phyloP scores from a whole-genome alignment of 2,888 invertebrate genomes.

The Caenorhabditis auriculariae region DNA sequence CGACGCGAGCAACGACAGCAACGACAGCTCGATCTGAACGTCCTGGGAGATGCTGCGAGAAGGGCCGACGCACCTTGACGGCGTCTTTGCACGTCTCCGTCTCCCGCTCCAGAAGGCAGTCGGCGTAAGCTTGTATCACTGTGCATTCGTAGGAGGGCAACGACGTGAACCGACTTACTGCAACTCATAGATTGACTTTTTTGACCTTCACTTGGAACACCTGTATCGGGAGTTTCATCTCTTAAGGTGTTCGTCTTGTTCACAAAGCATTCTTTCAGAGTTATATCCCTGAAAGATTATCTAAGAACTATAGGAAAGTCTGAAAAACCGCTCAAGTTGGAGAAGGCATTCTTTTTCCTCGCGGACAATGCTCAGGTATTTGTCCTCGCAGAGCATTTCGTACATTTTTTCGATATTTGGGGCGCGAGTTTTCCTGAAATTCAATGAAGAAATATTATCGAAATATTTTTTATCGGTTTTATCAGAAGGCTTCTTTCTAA shows the following conservation, averaged over 20 bases:
- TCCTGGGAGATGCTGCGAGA: not conserved
- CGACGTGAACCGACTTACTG: too few species aligned
- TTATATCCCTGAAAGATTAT: slow-evolving; percentile 27
- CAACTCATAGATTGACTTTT: too few species aligned
- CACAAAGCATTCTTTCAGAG: slow-evolving; percentile 40
- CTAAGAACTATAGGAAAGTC: not conserved
- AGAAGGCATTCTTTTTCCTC: slow-evolving; percentile 43
- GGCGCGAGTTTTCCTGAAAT: slow-evolving; percentile 31
- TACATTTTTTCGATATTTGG: slow-evolving; percentile 51
- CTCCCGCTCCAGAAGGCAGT: slow-evolving; percentile 36
- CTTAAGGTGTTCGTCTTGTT: slow-evolving; percentile 41
- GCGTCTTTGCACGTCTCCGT: slow-evolving; percentile 29
- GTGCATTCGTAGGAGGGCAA: slow-evolving; percentile 29
- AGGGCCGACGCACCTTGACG: slow-evolving; percentile 19
- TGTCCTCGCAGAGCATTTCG: slow-evolving; percentile 46
- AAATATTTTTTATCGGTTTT: too few species aligned
- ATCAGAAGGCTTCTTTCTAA: too few species aligned
- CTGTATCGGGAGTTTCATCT: slow-evolving; percentile 33
- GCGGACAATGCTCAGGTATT: slow-evolving; percentile 37
- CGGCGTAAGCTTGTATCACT: slow-evolving; percentile 38
- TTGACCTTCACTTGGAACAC: too few species aligned
- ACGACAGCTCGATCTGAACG: slow-evolving; percentile 30
- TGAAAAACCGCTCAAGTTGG: slow-evolving; percentile 24
- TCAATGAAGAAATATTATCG: not conserved
- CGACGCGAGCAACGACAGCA: slow-evolving; percentile 31